Evolutionary conservation across 2,888 invertebrate species (phyloP).

Genomic region (Leptarthrus brevirostris): DNA sequence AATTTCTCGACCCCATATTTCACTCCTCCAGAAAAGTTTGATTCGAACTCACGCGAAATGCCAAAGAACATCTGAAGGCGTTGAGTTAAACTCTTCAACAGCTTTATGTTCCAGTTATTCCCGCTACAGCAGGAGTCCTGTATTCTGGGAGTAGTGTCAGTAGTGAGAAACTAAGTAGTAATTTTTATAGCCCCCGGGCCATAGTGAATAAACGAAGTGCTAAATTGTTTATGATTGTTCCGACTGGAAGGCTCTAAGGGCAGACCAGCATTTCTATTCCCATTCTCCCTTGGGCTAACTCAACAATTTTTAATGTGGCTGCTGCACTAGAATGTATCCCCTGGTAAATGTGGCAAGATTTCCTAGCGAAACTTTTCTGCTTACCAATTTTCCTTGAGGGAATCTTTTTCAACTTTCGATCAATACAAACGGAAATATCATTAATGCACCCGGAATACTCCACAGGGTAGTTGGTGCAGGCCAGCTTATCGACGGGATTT

Average conservation of each 20-base stretch:
- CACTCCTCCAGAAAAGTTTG: constrained; percentile 24
- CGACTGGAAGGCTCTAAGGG: constrained; percentile 48
- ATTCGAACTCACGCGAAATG: constrained; percentile 36
- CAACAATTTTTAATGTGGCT: constrained; percentile 12
- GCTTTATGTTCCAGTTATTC: neutral
- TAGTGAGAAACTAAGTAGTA: constrained; percentile 33
- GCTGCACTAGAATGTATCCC: neutral
- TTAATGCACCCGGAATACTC: constrained; percentile 51
- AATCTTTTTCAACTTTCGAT: constrained; percentile 35
- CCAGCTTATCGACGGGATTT: constrained; percentile 22
- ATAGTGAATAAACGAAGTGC: constrained; percentile 50
- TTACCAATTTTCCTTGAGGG: constrained; percentile 33
- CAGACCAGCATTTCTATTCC: constrained; percentile 25
- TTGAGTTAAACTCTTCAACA: constrained; percentile 23
- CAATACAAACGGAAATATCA: constrained; percentile 52
- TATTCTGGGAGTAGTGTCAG: neutral
- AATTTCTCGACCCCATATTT: constrained; percentile 28
- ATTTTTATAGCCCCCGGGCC: constrained; percentile 48
- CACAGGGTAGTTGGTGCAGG: constrained; percentile 45
- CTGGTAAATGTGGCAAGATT: constrained; percentile 27
- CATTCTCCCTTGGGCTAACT: neutral
- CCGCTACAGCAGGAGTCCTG: neutral
- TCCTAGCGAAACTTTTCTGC: constrained; percentile 13
- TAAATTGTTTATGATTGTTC: constrained; percentile 55
- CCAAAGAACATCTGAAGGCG: constrained; percentile 20